These are phyloP conservation scores for Drosophila sturtevanti DNA, from an alignment of 1,140 invertebrate species.

Conservation along the genomic window DNA sequence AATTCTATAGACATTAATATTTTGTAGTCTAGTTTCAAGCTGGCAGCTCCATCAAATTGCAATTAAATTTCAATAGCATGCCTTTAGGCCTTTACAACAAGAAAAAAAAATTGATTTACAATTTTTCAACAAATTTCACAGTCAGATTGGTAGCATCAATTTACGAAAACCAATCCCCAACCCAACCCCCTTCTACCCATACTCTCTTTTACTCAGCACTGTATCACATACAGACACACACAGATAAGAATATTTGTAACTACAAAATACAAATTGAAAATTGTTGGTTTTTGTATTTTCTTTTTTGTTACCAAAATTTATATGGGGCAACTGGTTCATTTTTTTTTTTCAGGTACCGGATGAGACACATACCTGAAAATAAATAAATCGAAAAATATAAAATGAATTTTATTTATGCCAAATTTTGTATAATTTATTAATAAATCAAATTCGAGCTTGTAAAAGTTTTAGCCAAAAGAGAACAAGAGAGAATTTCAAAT, in stretches of 20 bases:
- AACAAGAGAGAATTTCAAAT: constrained; percentile 4
- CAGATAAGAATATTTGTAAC: not conserved
- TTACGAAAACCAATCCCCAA: constrained; percentile 13
- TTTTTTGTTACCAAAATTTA: constrained; percentile 2
- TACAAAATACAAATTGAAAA: constrained; percentile 9
- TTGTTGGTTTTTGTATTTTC: not conserved
- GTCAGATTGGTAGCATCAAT: constrained; percentile 5
- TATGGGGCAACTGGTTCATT: not conserved
- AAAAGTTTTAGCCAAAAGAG: constrained; percentile 27
- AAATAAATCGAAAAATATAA: constrained; percentile 46
- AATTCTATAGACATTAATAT: not conserved
- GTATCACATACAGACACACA: not conserved
- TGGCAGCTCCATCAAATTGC: not conserved
- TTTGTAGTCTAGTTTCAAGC: constrained; percentile 40
- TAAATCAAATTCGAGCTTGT: constrained; percentile 39
- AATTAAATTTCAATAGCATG: constrained; percentile 25
- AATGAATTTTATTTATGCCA: constrained; percentile 32
- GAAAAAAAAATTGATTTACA: constrained; percentile 19
- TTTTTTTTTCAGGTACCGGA: not conserved
- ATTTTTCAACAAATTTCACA: constrained; percentile 16
- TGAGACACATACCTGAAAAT: constrained; percentile 33
- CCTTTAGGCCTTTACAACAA: constrained; percentile 24
- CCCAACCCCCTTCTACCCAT: not conserved
- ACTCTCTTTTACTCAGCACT: not conserved
- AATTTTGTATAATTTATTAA: constrained; percentile 51